A percentile compares a stretch with the other conserved stretches of the same genome.
phyloP scores from a whole-genome alignment of 2,888 invertebrate species.

The Synanthedon myopaeformis region DNA sequence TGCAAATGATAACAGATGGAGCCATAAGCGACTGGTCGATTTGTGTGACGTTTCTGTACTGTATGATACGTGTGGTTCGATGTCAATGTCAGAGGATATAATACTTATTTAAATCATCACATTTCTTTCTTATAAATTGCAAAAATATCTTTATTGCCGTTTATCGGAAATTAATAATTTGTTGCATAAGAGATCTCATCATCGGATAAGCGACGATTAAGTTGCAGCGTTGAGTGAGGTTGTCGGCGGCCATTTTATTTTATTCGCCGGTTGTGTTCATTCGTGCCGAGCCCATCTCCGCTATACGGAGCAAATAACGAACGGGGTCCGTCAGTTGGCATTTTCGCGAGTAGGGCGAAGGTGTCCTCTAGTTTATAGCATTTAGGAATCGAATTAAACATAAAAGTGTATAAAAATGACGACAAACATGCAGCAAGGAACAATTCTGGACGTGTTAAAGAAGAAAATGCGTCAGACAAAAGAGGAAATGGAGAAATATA shows the following conservation, averaged over 20 bases:
- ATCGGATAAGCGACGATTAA: constrained; percentile 41
- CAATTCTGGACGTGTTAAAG: constrained; percentile 96
- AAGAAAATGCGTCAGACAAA: constrained; percentile 99
- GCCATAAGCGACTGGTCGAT: constrained; percentile 38
- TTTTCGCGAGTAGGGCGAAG: constrained; percentile 67
- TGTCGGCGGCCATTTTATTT: constrained; percentile 60
- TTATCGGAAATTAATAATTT: constrained; percentile 15
- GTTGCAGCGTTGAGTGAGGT: constrained; percentile 43
- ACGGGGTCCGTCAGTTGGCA: constrained; percentile 63
- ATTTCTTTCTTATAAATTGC: too few relatives aligned
- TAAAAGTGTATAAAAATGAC: constrained; percentile 77
- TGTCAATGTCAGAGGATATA: constrained; percentile 37
- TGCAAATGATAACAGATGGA: constrained; percentile 50
- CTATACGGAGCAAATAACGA: constrained; percentile 56
- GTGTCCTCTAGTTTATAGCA: constrained; percentile 61
- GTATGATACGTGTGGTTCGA: constrained; percentile 30
- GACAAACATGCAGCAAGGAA: constrained; percentile 91
- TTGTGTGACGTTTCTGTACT: constrained; percentile 41
- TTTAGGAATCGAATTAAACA: constrained; percentile 45
- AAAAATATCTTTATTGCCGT: constrained; percentile 10
- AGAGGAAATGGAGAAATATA: constrained; percentile 98
- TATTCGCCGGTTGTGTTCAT: constrained; percentile 65
- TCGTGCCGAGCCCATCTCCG: constrained; percentile 65
- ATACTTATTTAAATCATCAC: too few relatives aligned
- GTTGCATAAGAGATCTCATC: constrained; percentile 23